Evolutionary conservation across 2,113 vertebrate genomes (phyloP).

Genomic region (Gasterosteus nipponicus): DNA sequence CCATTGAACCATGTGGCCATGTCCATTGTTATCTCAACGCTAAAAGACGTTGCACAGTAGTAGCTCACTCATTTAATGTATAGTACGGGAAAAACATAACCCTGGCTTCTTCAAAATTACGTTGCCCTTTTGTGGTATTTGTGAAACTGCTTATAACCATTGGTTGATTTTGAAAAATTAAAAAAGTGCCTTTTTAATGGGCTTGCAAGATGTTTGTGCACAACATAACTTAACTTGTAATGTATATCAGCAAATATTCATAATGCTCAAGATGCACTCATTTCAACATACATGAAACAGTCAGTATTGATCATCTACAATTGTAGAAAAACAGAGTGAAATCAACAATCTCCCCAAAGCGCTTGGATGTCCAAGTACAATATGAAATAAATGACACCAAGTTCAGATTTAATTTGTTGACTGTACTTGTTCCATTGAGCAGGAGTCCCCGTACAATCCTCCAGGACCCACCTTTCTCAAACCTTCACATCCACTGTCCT

Average conservation of each 20-base stretch:
- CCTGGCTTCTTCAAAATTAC: background rate
- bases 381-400: background rate
- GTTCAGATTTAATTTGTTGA: background rate
- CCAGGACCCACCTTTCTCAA: background rate
- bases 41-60: background rate
- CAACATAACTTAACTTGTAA: background rate
- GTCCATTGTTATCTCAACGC: background rate
- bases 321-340: background rate
- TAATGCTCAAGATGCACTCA: background rate
- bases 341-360: background rate
- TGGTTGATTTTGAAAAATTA: too few species aligned
- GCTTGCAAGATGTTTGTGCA: background rate
- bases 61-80: background rate
- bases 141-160: too few species aligned
- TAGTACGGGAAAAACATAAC: background rate
- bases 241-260: background rate
- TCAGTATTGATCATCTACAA: background rate
- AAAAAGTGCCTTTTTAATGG: background rate
- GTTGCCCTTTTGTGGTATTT: too few species aligned
- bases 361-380: background rate
- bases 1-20: background rate
- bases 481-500: conserved; percentile 5
- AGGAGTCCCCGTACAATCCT: background rate
- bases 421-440: background rate
- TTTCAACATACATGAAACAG: background rate